Evolutionary conservation across 2,888 invertebrate genomes (phyloP).

Genomic region (Drosophila pegasa): DNA sequence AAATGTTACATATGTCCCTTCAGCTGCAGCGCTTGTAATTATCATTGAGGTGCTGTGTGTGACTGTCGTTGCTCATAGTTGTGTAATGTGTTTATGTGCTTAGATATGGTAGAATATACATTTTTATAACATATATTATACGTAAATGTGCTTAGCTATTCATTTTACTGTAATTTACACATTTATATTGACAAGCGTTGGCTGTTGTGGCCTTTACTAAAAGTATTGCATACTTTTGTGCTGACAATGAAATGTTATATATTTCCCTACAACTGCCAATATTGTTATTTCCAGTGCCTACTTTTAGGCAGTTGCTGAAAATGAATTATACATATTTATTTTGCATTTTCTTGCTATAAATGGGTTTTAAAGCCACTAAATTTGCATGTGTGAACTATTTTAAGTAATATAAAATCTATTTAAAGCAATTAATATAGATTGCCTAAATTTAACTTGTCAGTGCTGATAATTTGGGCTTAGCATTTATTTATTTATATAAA

Average conservation of each 20-base stretch:
- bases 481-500: neutral
- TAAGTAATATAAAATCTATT: neutral
- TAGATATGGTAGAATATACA: too few relatives aligned
- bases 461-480: neutral
- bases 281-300: neutral
- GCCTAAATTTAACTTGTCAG: neutral
- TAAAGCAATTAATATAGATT: neutral
- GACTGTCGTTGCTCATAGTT: too few relatives aligned
- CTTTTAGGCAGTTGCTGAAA: neutral
- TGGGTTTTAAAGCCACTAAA: neutral
- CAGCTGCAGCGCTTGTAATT: accelerated
- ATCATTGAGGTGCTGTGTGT: too few relatives aligned
- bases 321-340: neutral
- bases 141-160: too few relatives aligned
- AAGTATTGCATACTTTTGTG: conserved; percentile 24
- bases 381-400: neutral
- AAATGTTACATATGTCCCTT: accelerated
- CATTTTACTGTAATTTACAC: too few relatives aligned
- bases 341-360: neutral
- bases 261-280: accelerated
- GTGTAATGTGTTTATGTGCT: too few relatives aligned
- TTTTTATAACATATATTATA: too few relatives aligned
- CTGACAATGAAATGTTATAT: accelerated
- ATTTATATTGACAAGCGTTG: too few relatives aligned
- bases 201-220: too few relatives aligned